A percentile compares a stretch with the other conserved stretches of the same genome.
These are phyloP conservation scores for Xenops minutus DNA, from an alignment of 2,797 vertebrate genomes.

Conservation along the genomic window DNA sequence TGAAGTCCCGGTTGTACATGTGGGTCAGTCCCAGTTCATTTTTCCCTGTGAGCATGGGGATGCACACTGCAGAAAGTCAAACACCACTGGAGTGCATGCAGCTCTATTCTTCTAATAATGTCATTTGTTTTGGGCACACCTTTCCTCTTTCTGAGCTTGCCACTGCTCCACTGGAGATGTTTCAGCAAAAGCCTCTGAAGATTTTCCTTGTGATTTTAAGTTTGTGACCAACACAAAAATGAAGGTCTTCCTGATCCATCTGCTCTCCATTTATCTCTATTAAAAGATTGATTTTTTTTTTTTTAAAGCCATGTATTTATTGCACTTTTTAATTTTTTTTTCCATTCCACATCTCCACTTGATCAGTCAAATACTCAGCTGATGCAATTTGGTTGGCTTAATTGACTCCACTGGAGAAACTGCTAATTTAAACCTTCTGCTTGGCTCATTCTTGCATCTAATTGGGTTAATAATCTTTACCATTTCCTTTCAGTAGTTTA, in stretches of 20 bases:
- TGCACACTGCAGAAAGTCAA: background rate
- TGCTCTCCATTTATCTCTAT: background rate
- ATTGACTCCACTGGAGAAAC: background rate
- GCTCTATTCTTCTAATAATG: background rate
- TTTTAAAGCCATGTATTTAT: background rate
- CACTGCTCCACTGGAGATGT: background rate
- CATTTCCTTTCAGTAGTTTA: background rate
- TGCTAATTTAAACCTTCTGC: slow-evolving; percentile 19
- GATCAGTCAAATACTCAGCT: slow-evolving; percentile 2
- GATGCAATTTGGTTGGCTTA: background rate
- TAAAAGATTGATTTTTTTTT: background rate
- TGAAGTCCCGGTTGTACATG: background rate
- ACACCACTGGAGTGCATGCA: background rate
- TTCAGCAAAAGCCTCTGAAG: background rate
- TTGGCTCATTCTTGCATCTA: slow-evolving; percentile 18
- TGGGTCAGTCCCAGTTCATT: slow-evolving; percentile 24
- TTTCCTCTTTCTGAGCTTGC: background rate
- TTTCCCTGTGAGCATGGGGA: background rate
- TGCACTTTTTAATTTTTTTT: background rate
- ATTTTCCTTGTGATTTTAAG: background rate
- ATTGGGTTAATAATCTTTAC: slow-evolving; percentile 34
- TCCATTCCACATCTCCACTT: background rate
- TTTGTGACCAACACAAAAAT: background rate
- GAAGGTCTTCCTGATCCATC: background rate
- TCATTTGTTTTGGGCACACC: background rate